Base-by-base conservation (phyloP, 2,888 invertebrate species). In the Melitaea athalia region DNA sequence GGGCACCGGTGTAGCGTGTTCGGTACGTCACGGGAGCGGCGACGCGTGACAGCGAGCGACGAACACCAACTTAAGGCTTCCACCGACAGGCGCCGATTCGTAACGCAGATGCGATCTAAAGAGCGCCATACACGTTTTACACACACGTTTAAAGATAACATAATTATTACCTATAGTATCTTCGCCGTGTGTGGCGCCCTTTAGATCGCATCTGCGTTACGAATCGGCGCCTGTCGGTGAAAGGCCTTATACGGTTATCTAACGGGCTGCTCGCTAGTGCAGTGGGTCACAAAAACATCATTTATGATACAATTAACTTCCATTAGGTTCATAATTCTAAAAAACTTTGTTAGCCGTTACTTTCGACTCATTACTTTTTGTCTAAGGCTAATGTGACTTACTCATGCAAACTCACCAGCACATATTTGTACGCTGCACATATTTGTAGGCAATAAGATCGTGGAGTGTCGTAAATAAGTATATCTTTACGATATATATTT, bases 181-280 rank as follows among this genome's bases (percentile, higher is more conserved):
- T n/a, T n/a, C n/a, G n/a, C n/a, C n/a, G n/a, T n/a, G n/a, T n/a
- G n/a, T n/a, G n/a, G n/a, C n/a, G n/a, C n/a, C n/a, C n/a, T n/a
- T n/a, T n/a, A n/a, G n/a, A n/a, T n/a, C n/a, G n/a, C n/a, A n/a
- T n/a, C n/a, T n/a, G n/a, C n/a, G n/a, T n/a, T n/a, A n/a, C n/a
- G n/a, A n/a, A n/a, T n/a, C n/a, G n/a, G n/a, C n/a, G n/a, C n/a
- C n/a, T n/a, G n/a, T n/a, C n/a, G n/a, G n/a, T n/a, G n/a, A n/a
- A n/a, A n/a, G n/a, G n/a, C n/a, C n/a, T n/a, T 55, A 59, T 68
- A 68, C 68, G 63, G 68, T 68, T 68, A 68, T 52, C 59, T 68
- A 68, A 68, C 68, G 68, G 67, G 6, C 45, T 17, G 12, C 24
- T 15, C 52, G 50, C 53, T 12, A n/a, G 63, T 53, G 63, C 68